Conservation (phyloP, 2,888 invertebrate genomes). For the Anorthoa munda region DNA sequence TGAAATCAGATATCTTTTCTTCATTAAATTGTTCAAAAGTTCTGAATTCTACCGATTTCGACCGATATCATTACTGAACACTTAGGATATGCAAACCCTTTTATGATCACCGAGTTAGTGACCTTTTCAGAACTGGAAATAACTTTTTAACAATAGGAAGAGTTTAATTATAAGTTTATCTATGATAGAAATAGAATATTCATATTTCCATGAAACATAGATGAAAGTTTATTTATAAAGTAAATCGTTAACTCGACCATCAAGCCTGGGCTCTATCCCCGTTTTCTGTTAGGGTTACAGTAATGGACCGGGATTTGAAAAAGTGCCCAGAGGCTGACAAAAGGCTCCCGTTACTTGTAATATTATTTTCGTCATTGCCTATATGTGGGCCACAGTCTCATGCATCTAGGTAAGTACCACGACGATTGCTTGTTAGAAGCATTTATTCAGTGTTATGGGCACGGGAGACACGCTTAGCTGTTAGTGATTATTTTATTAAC, state of each 20-base stretch:
- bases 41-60: background rate
- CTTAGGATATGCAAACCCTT: conserved; percentile 10
- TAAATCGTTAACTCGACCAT: background rate
- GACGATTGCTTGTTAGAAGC: background rate
- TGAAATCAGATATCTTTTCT: background rate
- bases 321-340: conserved; percentile 27
- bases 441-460: background rate
- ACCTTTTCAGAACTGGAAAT: conserved; percentile 24
- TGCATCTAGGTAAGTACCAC: conserved; percentile 1
- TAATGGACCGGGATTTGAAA: conserved; percentile 17
- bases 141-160: conserved; percentile 30
- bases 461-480: background rate
- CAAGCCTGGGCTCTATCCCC: background rate
- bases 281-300: conserved; percentile 29
- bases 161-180: conserved; percentile 12
- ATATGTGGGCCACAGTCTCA: background rate
- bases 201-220: conserved; percentile 15
- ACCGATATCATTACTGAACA: conserved; percentile 2
- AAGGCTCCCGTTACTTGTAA: conserved; percentile 11
- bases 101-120: conserved; percentile 3
- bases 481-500: background rate
- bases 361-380: conserved; percentile 15
- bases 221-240: conserved; percentile 22
- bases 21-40: conserved; percentile 10
- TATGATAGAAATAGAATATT: conserved; percentile 4